Base-by-base conservation (phyloP, 2,113 vertebrate species). In the Nyctereutes procyonoides region DNA sequence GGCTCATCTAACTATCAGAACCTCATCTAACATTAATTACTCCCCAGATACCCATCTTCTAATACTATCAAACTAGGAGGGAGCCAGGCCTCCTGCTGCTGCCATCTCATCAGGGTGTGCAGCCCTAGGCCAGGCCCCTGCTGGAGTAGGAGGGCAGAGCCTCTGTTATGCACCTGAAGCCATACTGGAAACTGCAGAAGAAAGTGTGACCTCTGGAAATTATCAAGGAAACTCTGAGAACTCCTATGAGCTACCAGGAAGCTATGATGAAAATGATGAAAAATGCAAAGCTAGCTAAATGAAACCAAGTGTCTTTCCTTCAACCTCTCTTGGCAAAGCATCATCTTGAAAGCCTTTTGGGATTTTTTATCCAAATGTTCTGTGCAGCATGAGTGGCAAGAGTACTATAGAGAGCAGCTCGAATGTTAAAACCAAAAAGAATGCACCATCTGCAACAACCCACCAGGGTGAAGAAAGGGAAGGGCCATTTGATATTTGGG, bases 111-210 rank as follows among this genome's bases (percentile, higher is more conserved):
- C 43, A 43, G 43, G 43, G 43, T 43, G 5, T 43, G 43, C 43
- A 43, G 43, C 43, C 43, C 43, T 43, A 43, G 6, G 43, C 43
- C 43, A 43, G 43, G 43, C 43, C 43, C 43, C 43, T 43, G 43
- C 43, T 43, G 5, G 43, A 43, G 43, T 43, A 43, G 43, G 43
- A 43, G 43, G 5, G 43, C 43, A 99, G 99, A 99, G 98, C 98
- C 97, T 98, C 98, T 98, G 99, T 99, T 99, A 99, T 99, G 99
- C 99, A 99, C 98, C 98, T 99, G 97, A 99, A 99, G 98, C 99
- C 99, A 93, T 99, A 99, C 87, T 99, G 99, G 88, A 99, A 99
- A 97, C 96, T 99, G 93, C 99, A 99, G 98, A 99, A 99, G 98
- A 99, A 98, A 98, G 98, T 99, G 74, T 98, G 97, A 62, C 98